Evolutionary conservation across 2,113 vertebrate species (phyloP), one percentile per base, ranked within the genome.

Genomic region (Poeciliopsis occidentalis): DNA sequence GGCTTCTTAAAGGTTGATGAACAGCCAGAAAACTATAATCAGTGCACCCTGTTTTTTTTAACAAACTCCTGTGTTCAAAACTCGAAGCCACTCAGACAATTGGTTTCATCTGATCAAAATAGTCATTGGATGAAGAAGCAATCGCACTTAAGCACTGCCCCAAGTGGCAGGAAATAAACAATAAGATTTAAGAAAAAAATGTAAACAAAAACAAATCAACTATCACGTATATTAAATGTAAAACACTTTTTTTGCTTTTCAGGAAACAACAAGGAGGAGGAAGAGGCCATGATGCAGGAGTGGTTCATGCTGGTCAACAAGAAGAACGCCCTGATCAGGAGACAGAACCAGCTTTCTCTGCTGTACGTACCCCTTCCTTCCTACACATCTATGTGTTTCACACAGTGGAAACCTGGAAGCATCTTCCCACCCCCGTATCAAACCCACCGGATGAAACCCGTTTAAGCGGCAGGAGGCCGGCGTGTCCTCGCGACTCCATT

Each of bases 301-400:
- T 99, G 98, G 98, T 99, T 99, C 94, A 98, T 96, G 95, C 88
- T 99, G 93, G 98, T 99, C 85, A 99, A 99, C 89, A 99, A 99
- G 96, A 99, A 99, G 95, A 99, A 99, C 72, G 98, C 98, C 62
- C 95, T 99, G 85, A 99, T 99, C 92, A 91, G 98, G 77, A 90
- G 98, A 86, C 98, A 99, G 96, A 99, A 99, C 93, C 98, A 99
- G 90, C 98, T 99, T 78, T 99, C 97, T 68, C 95, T 99, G 75
- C 95, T 99, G 98, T 99, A 95, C 92, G 97, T 96, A 26, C 66
- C 2, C 0, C 19, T 68, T 47, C 44, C 15, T 15, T 60, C 65
- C n/a, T 29, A 8, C 2, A 29, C 17, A 31, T 27, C 27, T 37
- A 2, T 39, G 0, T 1, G 13, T 62, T 13, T 27, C 11, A 62